phyloP scores from a whole-genome alignment of 2,888 invertebrate genomes.

The Myathropa florea region DNA sequence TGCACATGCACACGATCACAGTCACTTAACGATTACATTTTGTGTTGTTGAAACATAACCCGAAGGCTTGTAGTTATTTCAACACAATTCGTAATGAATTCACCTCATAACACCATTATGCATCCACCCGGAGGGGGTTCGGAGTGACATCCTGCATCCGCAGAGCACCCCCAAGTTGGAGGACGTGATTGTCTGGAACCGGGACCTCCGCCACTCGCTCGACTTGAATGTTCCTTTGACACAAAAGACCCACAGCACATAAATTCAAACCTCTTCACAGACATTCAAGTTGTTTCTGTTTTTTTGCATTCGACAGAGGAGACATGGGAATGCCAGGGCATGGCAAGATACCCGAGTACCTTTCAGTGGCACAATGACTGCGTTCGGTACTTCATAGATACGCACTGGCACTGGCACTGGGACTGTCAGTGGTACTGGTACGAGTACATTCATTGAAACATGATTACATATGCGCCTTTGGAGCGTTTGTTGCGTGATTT shows the following conservation, averaged over 20 bases:
- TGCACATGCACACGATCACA: background rate
- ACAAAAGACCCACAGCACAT: constrained; percentile 11
- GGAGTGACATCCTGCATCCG: background rate
- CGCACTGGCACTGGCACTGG: constrained; percentile 12
- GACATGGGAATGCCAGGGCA: background rate
- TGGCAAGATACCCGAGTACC: background rate
- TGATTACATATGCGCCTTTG: constrained; percentile 44
- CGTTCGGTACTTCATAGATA: background rate
- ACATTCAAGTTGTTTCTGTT: constrained; percentile 22
- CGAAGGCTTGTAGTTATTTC: background rate
- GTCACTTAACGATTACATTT: background rate
- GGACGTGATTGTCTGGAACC: background rate
- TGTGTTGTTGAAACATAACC: background rate
- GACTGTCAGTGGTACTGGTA: background rate
- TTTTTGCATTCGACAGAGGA: constrained; percentile 11
- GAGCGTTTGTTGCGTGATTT: constrained; percentile 50
- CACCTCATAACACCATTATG: constrained; percentile 23
- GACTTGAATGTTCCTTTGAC: background rate
- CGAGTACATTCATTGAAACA: background rate
- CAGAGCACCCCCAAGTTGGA: background rate
- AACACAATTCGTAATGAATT: background rate
- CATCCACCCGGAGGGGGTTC: background rate
- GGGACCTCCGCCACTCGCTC: background rate
- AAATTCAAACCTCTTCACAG: constrained; percentile 15
- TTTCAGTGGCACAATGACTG: background rate